Percentiles rank a stretch among this genome's conserved stretches.
These are phyloP conservation scores for Thymelicus acteon DNA, from an alignment of 2,888 invertebrate genomes.

Conservation along the genomic window DNA sequence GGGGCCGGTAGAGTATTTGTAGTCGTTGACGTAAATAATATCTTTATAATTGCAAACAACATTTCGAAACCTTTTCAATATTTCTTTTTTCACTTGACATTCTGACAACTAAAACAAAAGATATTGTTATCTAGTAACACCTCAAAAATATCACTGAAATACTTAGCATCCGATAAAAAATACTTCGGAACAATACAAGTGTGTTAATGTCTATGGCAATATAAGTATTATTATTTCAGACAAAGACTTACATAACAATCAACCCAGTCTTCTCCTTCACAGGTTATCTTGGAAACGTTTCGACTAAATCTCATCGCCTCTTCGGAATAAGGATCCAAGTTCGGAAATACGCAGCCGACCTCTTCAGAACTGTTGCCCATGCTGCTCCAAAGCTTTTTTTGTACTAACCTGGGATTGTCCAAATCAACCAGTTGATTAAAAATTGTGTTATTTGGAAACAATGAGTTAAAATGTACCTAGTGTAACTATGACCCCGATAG, in stretches of 20 bases:
- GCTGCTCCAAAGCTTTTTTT: conserved; percentile 36
- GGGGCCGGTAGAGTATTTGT: conserved; percentile 42
- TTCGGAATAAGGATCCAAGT: conserved; percentile 43
- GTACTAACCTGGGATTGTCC: conserved; percentile 18
- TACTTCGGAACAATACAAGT: no score
- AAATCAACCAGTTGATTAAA: background rate
- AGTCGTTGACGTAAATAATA: conserved; percentile 51
- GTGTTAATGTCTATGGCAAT: no score
- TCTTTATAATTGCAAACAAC: conserved; percentile 53
- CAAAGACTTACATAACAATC: conserved; percentile 46
- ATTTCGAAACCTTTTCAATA: conserved; percentile 45
- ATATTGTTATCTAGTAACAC: no score
- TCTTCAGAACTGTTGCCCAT: conserved; percentile 43
- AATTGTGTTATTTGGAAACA: no score
- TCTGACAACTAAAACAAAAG: conserved; percentile 45
- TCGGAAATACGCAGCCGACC: background rate
- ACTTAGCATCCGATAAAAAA: no score
- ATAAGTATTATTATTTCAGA: no score
- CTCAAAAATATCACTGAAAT: no score
- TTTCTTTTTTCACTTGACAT: conserved; percentile 44
- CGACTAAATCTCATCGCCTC: conserved; percentile 42
- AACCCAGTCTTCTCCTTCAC: conserved; percentile 49
- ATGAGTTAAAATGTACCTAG: no score
- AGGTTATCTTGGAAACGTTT: conserved; percentile 44
- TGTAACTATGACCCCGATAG: no score